phyloP scores from a whole-genome alignment of 1,140 invertebrate genomes.

The Hylaeus anthracinus region DNA sequence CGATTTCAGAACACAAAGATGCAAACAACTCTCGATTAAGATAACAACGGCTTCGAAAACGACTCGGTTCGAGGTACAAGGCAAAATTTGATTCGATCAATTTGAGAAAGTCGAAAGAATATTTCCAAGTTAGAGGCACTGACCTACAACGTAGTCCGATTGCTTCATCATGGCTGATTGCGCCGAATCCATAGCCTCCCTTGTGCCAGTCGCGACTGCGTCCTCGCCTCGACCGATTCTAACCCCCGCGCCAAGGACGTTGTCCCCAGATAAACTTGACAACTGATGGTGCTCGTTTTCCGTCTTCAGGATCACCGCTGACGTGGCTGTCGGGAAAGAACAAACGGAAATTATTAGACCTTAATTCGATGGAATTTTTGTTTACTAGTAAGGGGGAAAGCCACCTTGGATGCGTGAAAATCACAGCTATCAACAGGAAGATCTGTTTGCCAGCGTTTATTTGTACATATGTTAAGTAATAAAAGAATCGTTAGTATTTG shows the following conservation, averaged over 20 bases:
- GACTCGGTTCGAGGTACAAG: too few species aligned
- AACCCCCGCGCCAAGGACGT: conserved; percentile 62
- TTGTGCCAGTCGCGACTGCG: conserved; percentile 73
- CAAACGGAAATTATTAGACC: neutral
- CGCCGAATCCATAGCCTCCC: conserved; percentile 75
- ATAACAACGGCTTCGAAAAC: too few species aligned
- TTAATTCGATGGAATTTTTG: neutral
- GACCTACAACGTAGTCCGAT: conserved; percentile 78
- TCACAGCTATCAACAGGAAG: too few species aligned
- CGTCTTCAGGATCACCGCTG: conserved; percentile 72
- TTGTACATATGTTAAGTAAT: too few species aligned
- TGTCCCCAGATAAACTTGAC: conserved; percentile 71
- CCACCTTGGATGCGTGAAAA: too few species aligned
- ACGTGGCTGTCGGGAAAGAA: conserved; percentile 66
- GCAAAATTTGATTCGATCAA: too few species aligned
- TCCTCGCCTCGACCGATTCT: conserved; percentile 73
- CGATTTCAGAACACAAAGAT: too few species aligned
- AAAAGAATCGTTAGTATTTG: too few species aligned
- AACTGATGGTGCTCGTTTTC: conserved; percentile 71
- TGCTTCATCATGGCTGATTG: conserved; percentile 76
- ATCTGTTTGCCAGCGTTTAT: too few species aligned
- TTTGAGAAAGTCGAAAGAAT: neutral
- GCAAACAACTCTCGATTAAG: too few species aligned
- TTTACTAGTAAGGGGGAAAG: too few species aligned
- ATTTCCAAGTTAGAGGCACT: conserved; percentile 52